Percentiles rank a stretch among this genome's conserved stretches.
These are phyloP conservation scores for Rhyacophila brunnea DNA, from an alignment of 1,140 invertebrate species.

Conservation along the genomic window DNA sequence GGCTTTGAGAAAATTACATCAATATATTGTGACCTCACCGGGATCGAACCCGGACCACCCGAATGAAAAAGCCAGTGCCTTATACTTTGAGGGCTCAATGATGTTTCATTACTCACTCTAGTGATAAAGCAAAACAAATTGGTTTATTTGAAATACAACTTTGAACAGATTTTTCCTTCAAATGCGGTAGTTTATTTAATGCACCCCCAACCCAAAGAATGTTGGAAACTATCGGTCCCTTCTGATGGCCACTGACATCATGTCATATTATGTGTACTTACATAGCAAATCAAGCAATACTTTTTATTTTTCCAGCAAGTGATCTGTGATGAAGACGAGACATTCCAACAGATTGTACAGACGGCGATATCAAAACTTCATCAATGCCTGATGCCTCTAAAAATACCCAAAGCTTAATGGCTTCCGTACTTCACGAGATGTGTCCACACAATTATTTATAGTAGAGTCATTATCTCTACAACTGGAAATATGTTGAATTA, in stretches of 20 bases:
- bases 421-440: too few relatives aligned
- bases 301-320: constrained; percentile 65
- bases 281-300: constrained; percentile 1
- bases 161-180: neutral
- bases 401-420: constrained; percentile 13
- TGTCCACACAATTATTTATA: constrained; percentile 15
- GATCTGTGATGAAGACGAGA: constrained; percentile 75
- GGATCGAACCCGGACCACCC: too few relatives aligned
- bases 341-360: constrained; percentile 79
- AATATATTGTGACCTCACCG: too few relatives aligned
- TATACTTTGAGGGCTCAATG: too few relatives aligned
- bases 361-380: constrained; percentile 84
- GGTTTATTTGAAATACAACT: neutral
- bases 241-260: neutral
- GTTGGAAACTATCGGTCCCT: neutral
- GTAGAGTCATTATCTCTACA: too few relatives aligned
- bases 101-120: too few relatives aligned
- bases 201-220: neutral
- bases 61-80: too few relatives aligned
- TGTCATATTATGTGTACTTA: constrained; percentile 13
- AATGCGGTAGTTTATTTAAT: neutral
- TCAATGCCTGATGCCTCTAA: constrained; percentile 75
- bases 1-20: too few relatives aligned
- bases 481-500: too few relatives aligned
- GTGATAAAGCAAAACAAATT: neutral